A percentile compares a stretch with the other conserved stretches of the same genome.
Evolutionary conservation across 2,113 vertebrate species (phyloP).

Genomic region (Phalacrocorax carbo): DNA sequence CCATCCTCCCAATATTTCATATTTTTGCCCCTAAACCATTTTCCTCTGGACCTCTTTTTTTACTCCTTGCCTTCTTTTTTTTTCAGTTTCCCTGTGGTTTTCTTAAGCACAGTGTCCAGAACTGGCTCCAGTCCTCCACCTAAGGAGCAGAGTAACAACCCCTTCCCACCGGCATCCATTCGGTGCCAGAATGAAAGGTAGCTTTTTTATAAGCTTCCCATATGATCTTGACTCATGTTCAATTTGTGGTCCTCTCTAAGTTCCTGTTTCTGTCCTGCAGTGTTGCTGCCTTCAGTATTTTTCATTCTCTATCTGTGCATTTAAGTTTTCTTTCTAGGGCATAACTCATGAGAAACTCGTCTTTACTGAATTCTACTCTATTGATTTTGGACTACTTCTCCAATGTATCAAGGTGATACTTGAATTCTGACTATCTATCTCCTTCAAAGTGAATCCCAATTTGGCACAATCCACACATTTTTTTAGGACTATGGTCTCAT

Average conservation of each 20-base stretch:
- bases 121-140: neutral
- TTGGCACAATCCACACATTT: neutral
- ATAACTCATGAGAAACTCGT: neutral
- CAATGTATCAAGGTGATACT: neutral
- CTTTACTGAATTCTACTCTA: neutral
- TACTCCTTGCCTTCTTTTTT: neutral
- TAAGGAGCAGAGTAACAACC: neutral
- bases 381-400: constrained; percentile 15
- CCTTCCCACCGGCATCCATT: neutral
- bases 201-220: neutral
- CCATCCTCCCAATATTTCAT: neutral
- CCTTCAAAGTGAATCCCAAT: neutral
- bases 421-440: neutral
- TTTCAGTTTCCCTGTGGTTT: neutral
- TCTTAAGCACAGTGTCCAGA: neutral
- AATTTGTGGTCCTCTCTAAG: neutral
- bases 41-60: neutral
- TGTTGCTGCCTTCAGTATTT: neutral
- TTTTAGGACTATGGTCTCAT: neutral
- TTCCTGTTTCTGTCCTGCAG: neutral
- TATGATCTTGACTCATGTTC: neutral
- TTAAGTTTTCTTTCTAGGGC: neutral
- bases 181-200: neutral
- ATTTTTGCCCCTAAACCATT: neutral
- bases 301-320: neutral